phyloP scores from a whole-genome alignment of 53 echinoderm and acorn worm genomes.

The Antedon mediterranea region DNA sequence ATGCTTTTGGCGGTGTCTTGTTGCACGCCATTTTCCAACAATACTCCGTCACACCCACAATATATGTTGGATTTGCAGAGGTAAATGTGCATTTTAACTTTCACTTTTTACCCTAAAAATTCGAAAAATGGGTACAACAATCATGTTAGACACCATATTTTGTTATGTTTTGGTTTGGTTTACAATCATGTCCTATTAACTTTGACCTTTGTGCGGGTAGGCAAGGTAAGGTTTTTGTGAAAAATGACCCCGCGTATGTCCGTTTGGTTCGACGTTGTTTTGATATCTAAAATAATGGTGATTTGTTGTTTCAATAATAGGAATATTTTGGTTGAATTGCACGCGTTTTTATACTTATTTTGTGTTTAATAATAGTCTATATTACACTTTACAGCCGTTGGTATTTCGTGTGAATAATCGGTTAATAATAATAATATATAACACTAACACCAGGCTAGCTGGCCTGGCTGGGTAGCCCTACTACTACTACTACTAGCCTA shows the following conservation, averaged over 20 bases:
- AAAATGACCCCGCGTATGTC: constrained; percentile 1
- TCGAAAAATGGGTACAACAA: neutral
- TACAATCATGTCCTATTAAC: neutral
- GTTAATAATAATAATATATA: too few species aligned
- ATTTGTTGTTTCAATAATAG: neutral
- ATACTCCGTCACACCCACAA: neutral
- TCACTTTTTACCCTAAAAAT: neutral
- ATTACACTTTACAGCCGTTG: too few species aligned
- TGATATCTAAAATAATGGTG: neutral
- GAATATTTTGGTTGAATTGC: neutral
- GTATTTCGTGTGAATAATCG: too few species aligned
- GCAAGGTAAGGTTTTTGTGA: neutral
- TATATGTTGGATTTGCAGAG: neutral
- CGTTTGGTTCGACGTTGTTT: neutral
- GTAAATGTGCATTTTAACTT: neutral
- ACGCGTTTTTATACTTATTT: too few species aligned
- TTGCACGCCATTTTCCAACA: neutral
- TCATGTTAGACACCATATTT: neutral
- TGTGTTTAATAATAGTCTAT: too few species aligned
- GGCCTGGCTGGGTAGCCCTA: too few species aligned
- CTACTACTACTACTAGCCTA: too few species aligned
- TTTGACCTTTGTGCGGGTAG: neutral
- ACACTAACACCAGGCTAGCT: too few species aligned
- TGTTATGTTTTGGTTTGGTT: neutral
- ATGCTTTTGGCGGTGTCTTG: neutral